phyloP scores from a whole-genome alignment of 2,113 vertebrate species.

The Paracanthobrama guichenoti region DNA sequence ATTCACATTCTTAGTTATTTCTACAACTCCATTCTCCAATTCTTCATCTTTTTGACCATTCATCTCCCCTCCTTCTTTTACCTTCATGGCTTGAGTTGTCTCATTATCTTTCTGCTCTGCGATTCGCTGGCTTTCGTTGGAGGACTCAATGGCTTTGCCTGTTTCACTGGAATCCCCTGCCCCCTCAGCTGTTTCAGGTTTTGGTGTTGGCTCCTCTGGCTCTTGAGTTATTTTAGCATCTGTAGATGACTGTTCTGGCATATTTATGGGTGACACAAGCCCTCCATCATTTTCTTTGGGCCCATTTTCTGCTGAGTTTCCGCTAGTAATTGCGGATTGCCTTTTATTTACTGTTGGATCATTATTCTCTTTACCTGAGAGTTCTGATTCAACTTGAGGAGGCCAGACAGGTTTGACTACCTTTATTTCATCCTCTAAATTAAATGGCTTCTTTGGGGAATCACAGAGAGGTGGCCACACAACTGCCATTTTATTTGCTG shows the following conservation, averaged over 20 bases:
- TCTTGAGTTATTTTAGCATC: conserved; percentile 32
- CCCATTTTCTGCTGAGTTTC: conserved; percentile 54
- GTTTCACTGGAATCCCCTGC: conserved; percentile 41
- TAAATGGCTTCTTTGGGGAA: conserved; percentile 77
- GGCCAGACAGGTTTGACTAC: conserved; percentile 87
- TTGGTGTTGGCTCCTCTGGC: conserved; percentile 11
- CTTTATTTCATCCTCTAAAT: conserved; percentile 81
- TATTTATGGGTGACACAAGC: background rate
- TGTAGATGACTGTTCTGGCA: conserved; percentile 15
- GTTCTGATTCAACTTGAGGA: conserved; percentile 69
- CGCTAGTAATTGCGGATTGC: conserved; percentile 57
- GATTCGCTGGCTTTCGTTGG: conserved; percentile 51
- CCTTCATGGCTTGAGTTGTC: conserved; percentile 51
- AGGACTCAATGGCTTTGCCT: conserved; percentile 49
- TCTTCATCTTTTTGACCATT: conserved; percentile 38
- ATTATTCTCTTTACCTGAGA: conserved; percentile 49
- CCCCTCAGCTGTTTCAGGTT: background rate
- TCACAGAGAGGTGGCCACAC: conserved; percentile 89
- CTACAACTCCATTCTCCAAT: conserved; percentile 42
- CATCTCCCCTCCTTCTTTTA: conserved; percentile 27
- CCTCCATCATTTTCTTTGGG: conserved; percentile 57
- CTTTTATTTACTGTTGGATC: conserved; percentile 15
- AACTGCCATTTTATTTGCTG: conserved; percentile 83
- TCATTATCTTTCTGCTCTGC: conserved; percentile 42
- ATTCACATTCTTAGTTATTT: conserved; percentile 49